phyloP scores from a whole-genome alignment of 2,797 vertebrate genomes.

The Potorous gilbertii region DNA sequence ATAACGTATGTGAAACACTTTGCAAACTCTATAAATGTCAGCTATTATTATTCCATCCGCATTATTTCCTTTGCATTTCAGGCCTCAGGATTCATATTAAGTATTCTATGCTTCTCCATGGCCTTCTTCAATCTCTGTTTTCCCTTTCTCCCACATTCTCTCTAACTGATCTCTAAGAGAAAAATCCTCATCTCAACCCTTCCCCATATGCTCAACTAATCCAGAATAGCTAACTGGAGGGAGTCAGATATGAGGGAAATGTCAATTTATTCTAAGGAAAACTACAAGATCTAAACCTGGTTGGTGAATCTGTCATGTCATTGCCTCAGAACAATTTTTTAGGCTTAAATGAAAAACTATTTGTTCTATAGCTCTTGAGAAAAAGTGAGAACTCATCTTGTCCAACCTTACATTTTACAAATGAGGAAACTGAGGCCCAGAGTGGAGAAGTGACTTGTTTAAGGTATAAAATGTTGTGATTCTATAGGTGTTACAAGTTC shows the following conservation, averaged over 20 bases:
- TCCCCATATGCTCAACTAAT: background rate
- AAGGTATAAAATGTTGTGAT: background rate
- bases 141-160: background rate
- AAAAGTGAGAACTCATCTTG: background rate
- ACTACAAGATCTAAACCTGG: background rate
- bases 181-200: slow-evolving; percentile 7
- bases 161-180: background rate
- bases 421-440: background rate
- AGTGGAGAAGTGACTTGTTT: background rate
- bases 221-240: background rate
- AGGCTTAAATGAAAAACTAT: background rate
- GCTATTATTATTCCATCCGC: background rate
- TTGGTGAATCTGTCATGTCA: background rate
- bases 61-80: background rate
- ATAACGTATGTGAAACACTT: background rate
- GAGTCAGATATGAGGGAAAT: slow-evolving; percentile 4
- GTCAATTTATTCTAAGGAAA: slow-evolving; percentile 11
- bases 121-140: background rate
- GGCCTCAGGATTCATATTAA: background rate
- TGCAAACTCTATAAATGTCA: background rate
- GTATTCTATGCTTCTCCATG: background rate
- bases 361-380: background rate
- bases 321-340: background rate
- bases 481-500: background rate
- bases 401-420: background rate